phyloP scores from a whole-genome alignment of 2,113 vertebrate species.

The Vireo altiloquus region DNA sequence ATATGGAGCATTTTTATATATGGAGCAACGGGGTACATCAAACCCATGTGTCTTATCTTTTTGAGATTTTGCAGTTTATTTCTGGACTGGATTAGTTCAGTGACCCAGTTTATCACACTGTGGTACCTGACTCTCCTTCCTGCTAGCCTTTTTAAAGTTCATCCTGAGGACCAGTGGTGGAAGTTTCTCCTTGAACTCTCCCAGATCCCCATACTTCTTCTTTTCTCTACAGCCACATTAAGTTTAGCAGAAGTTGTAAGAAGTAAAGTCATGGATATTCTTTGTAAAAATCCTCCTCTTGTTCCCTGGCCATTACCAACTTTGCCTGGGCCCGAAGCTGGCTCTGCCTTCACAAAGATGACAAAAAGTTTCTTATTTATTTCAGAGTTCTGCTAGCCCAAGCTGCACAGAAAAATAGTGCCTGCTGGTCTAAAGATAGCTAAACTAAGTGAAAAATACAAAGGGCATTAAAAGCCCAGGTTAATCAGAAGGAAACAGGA shows the following conservation, averaged over 20 bases:
- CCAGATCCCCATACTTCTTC: not conserved
- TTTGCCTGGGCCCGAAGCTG: not conserved
- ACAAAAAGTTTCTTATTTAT: not conserved
- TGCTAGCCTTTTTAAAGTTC: not conserved
- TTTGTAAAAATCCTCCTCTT: not conserved
- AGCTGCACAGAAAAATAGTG: not conserved
- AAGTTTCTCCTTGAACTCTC: not conserved
- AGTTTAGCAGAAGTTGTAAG: not conserved
- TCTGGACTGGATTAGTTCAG: not conserved
- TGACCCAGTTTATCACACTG: not conserved
- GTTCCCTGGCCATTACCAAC: not conserved
- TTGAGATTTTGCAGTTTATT: not conserved
- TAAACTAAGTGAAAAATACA: not conserved
- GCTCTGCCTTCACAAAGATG: not conserved
- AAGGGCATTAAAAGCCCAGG: not conserved
- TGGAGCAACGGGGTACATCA: not conserved
- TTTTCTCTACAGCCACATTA: not conserved
- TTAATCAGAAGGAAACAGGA: not conserved
- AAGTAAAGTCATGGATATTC: not conserved
- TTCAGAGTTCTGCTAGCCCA: not conserved
- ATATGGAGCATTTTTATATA: accelerated
- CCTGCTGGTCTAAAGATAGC: not conserved
- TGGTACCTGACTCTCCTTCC: not conserved
- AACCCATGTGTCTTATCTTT: not conserved
- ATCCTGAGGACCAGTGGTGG: not conserved